These are phyloP conservation scores for Tachysurus vachellii DNA, from an alignment of 2,113 vertebrate species.

Conservation along the genomic window DNA sequence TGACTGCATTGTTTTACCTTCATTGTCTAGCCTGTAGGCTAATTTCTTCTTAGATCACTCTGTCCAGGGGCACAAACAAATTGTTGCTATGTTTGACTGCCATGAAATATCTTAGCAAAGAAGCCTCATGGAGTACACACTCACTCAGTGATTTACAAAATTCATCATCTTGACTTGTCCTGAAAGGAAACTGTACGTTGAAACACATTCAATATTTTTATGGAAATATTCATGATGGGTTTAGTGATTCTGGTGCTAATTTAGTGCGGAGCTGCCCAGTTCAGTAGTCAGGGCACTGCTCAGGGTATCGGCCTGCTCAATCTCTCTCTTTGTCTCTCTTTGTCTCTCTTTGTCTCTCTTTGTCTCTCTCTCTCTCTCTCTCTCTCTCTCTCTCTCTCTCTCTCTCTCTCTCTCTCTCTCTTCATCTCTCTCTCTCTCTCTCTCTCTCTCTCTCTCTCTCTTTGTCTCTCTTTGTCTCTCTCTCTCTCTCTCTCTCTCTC, in stretches of 20 bases:
- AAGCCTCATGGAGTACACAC: constrained; percentile 3
- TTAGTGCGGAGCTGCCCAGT: neutral
- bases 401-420: too few species aligned
- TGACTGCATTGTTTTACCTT: constrained; percentile 2
- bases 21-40: neutral
- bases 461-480: too few species aligned
- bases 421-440: too few species aligned
- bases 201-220: neutral
- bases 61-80: neutral
- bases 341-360: too few species aligned
- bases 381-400: too few species aligned
- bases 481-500: too few species aligned
- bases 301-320: too few species aligned
- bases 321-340: too few species aligned
- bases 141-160: neutral
- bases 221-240: neutral
- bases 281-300: neutral
- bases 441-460: too few species aligned
- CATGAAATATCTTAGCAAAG: neutral
- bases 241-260: neutral
- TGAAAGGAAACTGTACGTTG: neutral
- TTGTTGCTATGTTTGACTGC: neutral
- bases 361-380: too few species aligned
- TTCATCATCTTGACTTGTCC: neutral
- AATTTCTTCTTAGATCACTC: constrained; percentile 1